Conservation (phyloP, 2,113 vertebrate species). For the Anthoscopus minutus region DNA sequence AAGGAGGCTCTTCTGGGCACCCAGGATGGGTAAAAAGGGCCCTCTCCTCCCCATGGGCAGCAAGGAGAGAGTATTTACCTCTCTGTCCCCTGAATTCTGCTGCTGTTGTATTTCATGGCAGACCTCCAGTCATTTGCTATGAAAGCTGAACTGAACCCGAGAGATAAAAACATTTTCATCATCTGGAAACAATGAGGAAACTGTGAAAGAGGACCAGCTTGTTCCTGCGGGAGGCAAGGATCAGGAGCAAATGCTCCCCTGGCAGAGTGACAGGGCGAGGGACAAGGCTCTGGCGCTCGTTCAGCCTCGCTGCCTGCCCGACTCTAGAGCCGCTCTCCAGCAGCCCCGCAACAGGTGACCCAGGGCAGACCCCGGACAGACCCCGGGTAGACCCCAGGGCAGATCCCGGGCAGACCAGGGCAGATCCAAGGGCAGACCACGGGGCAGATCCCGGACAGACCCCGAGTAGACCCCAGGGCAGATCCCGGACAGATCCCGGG, state of each 20-base stretch:
- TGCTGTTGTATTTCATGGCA: neutral
- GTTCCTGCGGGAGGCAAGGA: neutral
- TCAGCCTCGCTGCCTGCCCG: neutral
- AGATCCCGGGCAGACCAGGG: too few species aligned
- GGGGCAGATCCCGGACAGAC: too few species aligned
- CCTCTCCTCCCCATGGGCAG: neutral
- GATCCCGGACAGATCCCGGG: too few species aligned
- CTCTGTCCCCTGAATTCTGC: neutral
- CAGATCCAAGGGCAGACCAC: too few species aligned
- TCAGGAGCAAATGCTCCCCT: neutral
- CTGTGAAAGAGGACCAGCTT: neutral
- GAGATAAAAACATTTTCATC: constrained; percentile 22
- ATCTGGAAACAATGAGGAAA: constrained; percentile 50
- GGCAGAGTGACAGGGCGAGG: neutral
- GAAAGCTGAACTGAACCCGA: neutral
- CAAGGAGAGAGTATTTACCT: neutral
- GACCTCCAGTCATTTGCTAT: neutral
- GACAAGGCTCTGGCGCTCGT: neutral
- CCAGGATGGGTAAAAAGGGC: neutral
- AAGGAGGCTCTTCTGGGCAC: constrained; percentile 32
- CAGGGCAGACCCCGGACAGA: too few species aligned
- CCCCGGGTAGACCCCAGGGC: too few species aligned
- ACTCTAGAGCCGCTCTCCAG: neutral
- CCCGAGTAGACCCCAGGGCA: too few species aligned
- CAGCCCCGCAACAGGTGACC: neutral